Base-by-base conservation (phyloP, 2,888 invertebrate species). In the Dynastes maya region DNA sequence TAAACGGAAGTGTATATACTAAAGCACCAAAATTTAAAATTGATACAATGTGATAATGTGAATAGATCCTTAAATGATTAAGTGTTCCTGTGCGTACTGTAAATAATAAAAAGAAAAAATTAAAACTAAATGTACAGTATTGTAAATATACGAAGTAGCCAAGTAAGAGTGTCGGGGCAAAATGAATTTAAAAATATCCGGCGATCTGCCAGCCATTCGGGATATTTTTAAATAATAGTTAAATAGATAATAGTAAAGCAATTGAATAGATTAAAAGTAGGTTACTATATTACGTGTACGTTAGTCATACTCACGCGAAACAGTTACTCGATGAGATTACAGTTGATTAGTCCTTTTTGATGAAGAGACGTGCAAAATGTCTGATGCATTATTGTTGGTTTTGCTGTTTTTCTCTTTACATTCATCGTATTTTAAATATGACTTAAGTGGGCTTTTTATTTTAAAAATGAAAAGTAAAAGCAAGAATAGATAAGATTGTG, bases 321-420 rank as follows among this genome's bases (percentile, higher is more conserved):
- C 72, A 72, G 72, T 72, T 72, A 72, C 72, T 72, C 61, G 22
- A 72, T 72, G 72, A 72, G 72, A 72, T 72, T 72, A 72, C 16
- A 32, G 29, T 71, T 71, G 16, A 68, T 68, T 68, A 68, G 68
- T 11, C 68, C 37, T 22, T 45, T 45, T 45, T 11, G 11, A 45
- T 45, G 45, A 45, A 8, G 45, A 65, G 5, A 51, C 29, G 16
- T 37, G 4, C 11, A 71, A 71, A 71, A 16, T 37, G 32, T 32
- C 29, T 55, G 13, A 37, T 71, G 55, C 71, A 29, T 51, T 51
- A 29, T 68, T 68, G 4, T 49, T 29, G 13, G 16, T n/a, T 37
- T 37, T 45, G 45, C 2, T 45, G 32, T 65, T 65, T 65, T 40
- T 65, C 45, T 45, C 45, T 45, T 45, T 2, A 11, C 11, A 32